Conservation (phyloP, 2,797 vertebrate genomes). For the Spinus olivaceus region DNA sequence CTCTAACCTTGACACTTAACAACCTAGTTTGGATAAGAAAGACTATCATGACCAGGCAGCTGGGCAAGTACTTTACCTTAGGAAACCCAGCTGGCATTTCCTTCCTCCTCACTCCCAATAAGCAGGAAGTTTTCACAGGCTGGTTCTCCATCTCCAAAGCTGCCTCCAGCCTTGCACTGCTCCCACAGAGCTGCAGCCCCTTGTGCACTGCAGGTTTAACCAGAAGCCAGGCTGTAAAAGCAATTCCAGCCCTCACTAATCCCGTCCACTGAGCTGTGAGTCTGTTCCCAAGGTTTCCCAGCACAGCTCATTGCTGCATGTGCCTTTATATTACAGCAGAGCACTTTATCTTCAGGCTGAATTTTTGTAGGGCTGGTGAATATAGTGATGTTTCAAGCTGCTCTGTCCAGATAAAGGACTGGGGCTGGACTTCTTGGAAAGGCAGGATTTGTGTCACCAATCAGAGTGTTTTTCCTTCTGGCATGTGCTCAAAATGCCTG, state of each 20-base stretch:
- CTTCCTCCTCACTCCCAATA: not conserved
- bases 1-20: not conserved
- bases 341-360: not conserved
- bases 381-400: not conserved
- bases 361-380: not conserved
- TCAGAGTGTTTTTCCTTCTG: not conserved
- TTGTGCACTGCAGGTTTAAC: not conserved
- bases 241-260: conserved; percentile 31
- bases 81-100: not conserved
- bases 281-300: not conserved
- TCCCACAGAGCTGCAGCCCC: not conserved
- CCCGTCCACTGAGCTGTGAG: not conserved
- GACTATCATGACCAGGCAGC: not conserved
- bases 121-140: not conserved
- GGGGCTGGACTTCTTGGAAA: not conserved
- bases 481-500: rapidly evolving
- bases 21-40: not conserved
- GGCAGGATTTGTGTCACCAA: not conserved
- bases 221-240: not conserved
- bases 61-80: not conserved
- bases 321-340: not conserved
- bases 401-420: not conserved
- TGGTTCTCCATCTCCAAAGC: not conserved
- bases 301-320: not conserved
- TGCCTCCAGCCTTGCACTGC: not conserved